Percentiles rank a stretch among this genome's conserved stretches.
These are phyloP conservation scores for Brachionus koreanus DNA, from an alignment of 1,140 invertebrate species.

Conservation along the genomic window DNA sequence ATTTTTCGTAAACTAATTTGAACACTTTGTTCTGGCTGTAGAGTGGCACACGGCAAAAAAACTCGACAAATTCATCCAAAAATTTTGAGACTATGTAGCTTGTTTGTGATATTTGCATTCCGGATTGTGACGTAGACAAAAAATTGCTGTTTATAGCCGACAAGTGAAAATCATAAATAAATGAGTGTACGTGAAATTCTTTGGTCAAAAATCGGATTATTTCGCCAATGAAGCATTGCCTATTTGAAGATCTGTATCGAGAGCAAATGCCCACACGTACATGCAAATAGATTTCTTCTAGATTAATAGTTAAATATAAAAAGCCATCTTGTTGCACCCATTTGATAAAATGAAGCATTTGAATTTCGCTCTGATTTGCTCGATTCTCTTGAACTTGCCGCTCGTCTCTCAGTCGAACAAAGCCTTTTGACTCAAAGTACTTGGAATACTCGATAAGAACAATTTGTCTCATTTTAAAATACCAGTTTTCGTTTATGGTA, in stretches of 20 bases:
- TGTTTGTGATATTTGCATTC: constrained; percentile 16
- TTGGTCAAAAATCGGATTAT: constrained; percentile 14
- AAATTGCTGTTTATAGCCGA: constrained; percentile 33
- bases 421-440: constrained; percentile 17
- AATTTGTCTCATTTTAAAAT: constrained; percentile 34
- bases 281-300: constrained; percentile 31
- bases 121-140: neutral
- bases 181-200: constrained; percentile 42
- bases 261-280: neutral
- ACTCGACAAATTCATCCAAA: constrained; percentile 42
- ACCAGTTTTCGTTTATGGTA: neutral
- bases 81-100: constrained; percentile 10
- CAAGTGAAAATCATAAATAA: constrained; percentile 40
- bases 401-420: constrained; percentile 7
- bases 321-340: constrained; percentile 43
- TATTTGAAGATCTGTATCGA: neutral
- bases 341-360: constrained; percentile 40
- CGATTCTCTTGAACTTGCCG: neutral
- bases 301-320: constrained; percentile 12
- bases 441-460: constrained; percentile 23
- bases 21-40: constrained; percentile 38
- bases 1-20: constrained; percentile 30
- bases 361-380: neutral
- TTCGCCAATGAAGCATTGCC: constrained; percentile 9
- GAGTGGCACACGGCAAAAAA: constrained; percentile 28